Conservation (phyloP, 2,113 vertebrate species). For the Mastomys natalensis region DNA sequence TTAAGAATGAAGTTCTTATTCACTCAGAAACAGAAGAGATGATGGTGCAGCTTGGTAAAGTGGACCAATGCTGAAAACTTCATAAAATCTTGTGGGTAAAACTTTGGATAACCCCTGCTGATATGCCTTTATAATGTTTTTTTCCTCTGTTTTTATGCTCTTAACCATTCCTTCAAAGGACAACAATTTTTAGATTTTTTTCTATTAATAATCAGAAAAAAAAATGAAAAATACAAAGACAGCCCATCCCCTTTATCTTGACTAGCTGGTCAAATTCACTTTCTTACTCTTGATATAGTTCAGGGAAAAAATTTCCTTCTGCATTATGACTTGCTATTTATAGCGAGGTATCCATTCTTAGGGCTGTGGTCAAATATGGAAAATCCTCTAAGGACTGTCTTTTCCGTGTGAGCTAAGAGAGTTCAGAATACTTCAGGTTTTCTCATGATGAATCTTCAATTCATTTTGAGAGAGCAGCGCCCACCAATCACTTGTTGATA, state of each 20-base stretch:
- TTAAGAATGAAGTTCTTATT: background rate
- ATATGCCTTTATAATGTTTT: background rate
- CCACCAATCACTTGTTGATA: background rate
- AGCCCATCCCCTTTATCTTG: background rate
- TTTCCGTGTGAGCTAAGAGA: conserved; percentile 31
- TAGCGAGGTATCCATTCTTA: conserved; percentile 17
- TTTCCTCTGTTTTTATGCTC: background rate
- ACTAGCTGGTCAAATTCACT: conserved; percentile 9
- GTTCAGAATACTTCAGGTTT: background rate
- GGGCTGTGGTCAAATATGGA: conserved; percentile 3
- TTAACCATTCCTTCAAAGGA: background rate
- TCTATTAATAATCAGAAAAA: background rate
- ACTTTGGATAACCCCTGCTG: background rate
- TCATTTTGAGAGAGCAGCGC: background rate
- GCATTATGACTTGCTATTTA: conserved; percentile 31
- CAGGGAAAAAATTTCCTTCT: background rate
- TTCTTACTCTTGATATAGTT: conserved; percentile 32
- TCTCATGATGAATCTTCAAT: background rate
- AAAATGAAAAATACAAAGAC: background rate
- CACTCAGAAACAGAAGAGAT: background rate
- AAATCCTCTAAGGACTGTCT: background rate
- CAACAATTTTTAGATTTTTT: background rate
- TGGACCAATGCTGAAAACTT: background rate
- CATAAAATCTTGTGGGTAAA: background rate
- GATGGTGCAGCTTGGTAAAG: background rate